Base-by-base conservation (phyloP, 2,113 vertebrate species). In the Alectura lathami region DNA sequence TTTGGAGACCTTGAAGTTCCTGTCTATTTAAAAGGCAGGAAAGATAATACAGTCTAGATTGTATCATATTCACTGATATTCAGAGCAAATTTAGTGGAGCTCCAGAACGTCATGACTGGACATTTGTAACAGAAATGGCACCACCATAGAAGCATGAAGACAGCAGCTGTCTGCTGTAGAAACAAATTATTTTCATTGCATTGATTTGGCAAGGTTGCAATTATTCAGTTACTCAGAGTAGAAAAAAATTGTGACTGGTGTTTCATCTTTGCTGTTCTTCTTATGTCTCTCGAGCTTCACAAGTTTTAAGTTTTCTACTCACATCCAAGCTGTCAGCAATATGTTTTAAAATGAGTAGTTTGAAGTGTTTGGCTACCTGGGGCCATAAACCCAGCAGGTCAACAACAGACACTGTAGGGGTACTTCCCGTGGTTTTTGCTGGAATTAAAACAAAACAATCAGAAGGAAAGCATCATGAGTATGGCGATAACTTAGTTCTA, bases 401-500 rank as follows among this genome's bases (percentile, higher is more conserved):
- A 90, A 81, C 40, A 36, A 40, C 42, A 94, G 47, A 93, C 64
- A 26, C 93, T 78, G 79, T 29, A 95, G 60, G 30, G 82, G 24
- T 32, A 91, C 83, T 93, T 93, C 74, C 75, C 40, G 0, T 63
- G 43, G n/a, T 66, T 95, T 95, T 94, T 93, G 43, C 83, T 93
- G 68, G 89, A 97, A 96, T 96, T 96, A 96, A 96, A 96, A 89
- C 70, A 89, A 94, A 96, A 88, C 89, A 90, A 91, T 93, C 95
- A 88, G 64, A 60, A 89, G 91, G 68, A 88, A 95, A 93, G 73
- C 2, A 0, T 96, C 88, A n/a, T n/a, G 76, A 72, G 68, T 89
- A 78, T 21, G 8, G 85, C 4, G 8, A 63, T 64, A 96, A 93
- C 83, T 95, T 94, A 86, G 75, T 93, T 94, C 60, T 89, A 94